Percentiles rank a stretch among this genome's conserved stretches.
Conservation (phyloP, 2,888 invertebrate species). For the Agonum fuliginosum region DNA sequence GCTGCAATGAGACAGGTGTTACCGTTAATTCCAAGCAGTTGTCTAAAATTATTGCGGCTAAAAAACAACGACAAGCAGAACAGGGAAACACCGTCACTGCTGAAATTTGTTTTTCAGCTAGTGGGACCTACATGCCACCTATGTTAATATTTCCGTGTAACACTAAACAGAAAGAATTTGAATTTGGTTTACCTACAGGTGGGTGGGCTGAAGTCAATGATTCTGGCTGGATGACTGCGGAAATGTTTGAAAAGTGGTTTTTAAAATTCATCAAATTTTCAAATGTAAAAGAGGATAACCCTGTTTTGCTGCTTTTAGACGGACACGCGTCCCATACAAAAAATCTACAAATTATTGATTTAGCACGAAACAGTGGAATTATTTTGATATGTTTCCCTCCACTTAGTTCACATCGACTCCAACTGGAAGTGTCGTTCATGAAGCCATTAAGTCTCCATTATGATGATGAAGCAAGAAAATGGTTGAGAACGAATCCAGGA, state of each 20-base stretch:
- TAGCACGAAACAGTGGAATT: constrained; percentile 62
- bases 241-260: constrained; percentile 51
- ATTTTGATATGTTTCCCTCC: constrained; percentile 55
- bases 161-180: constrained; percentile 26
- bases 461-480: constrained; percentile 65
- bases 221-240: constrained; percentile 50
- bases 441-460: constrained; percentile 68
- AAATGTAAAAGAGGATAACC: constrained; percentile 43
- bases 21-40: constrained; percentile 30
- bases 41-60: constrained; percentile 31
- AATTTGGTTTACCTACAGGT: too few species aligned
- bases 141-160: constrained; percentile 52
- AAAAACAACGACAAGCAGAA: constrained; percentile 43
- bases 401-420: constrained; percentile 64
- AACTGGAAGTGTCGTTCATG: constrained; percentile 69
- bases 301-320: constrained; percentile 63
- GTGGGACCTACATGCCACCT: constrained; percentile 46
- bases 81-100: constrained; percentile 28
- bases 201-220: background rate
- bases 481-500: background rate
- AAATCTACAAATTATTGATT: constrained; percentile 66
- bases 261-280: constrained; percentile 46
- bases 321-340: constrained; percentile 63
- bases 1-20: constrained; percentile 43
- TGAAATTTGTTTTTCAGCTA: constrained; percentile 32